Evolutionary conservation across 35 echinoderm and acorn worm genomes (phyloP), one percentile per base, ranked within the genome.

Genomic region (Heliocidaris erythrogramma): DNA sequence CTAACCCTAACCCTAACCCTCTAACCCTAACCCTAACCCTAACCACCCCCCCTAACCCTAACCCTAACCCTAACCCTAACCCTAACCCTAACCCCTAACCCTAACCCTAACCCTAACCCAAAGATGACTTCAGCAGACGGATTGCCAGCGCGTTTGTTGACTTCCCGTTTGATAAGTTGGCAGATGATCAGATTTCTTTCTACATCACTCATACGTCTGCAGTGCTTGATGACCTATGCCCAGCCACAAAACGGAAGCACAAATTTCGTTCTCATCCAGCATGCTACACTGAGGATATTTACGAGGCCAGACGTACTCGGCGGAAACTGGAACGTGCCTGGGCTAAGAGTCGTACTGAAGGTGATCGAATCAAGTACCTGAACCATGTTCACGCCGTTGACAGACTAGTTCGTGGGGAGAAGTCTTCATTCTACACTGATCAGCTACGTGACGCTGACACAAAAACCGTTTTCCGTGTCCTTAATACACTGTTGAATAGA

Each of bases 211-310:
- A n/a, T n/a, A n/a, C n/a, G n/a, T n/a, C n/a, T n/a, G n/a, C n/a
- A n/a, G n/a, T n/a, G n/a, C n/a, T n/a, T n/a, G n/a, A n/a, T n/a
- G n/a, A n/a, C n/a, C n/a, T n/a, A n/a, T n/a, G n/a, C n/a, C n/a
- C n/a, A n/a, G n/a, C n/a, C n/a, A n/a, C n/a, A n/a, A n/a, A n/a
- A n/a, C n/a, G n/a, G n/a, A n/a, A n/a, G n/a, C n/a, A n/a, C n/a
- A n/a, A n/a, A n/a, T 50, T 50, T 90, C 47, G 88, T 18, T 32
- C 88, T 90, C 88, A 48, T 90, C 88, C 88, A 31, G 30, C 88
- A 35, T 31, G 88, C 6, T 90, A 90, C 31, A 90, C 88, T 90
- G 88, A 90, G 4, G 47, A 48, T 5, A 90, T 90, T 5, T 48
- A 90, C 18, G 13, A 48, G 8, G 88, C 88, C 3, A 90, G 88